Conservation (phyloP, 2,888 invertebrate species). For the Acrobasis repandana region DNA sequence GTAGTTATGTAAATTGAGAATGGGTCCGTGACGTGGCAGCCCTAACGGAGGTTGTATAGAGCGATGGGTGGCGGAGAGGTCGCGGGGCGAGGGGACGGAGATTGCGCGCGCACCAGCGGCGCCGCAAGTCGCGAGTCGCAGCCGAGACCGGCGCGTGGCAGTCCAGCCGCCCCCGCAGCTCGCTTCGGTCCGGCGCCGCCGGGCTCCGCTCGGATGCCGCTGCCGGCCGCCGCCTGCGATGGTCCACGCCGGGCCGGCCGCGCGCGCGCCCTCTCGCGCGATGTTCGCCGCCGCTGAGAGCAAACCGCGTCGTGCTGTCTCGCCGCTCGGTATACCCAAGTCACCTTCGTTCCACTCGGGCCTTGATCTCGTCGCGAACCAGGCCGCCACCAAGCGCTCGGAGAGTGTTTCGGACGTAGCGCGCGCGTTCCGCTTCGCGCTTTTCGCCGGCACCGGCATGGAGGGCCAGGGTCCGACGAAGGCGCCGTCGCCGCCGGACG, state of each 20-base stretch:
- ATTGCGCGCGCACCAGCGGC: slow-evolving; percentile 49
- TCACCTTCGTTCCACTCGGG: slow-evolving; percentile 95
- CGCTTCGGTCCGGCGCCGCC: slow-evolving; percentile 75
- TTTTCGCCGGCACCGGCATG: slow-evolving; percentile 65
- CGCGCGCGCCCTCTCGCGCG: slow-evolving; percentile 79
- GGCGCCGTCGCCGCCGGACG: slow-evolving; percentile 73
- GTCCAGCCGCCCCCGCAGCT: slow-evolving; percentile 76
- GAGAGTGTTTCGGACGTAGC: slow-evolving; percentile 77
- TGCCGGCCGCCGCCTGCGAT: slow-evolving; percentile 81
- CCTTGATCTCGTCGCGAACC: slow-evolving; percentile 89
- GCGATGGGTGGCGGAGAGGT: slow-evolving; percentile 37
- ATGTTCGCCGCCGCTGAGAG: slow-evolving; percentile 80
- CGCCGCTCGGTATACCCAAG: slow-evolving; percentile 90
- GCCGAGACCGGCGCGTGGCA: slow-evolving; percentile 56
- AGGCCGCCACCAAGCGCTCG: slow-evolving; percentile 72
- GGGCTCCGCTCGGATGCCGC: slow-evolving; percentile 80
- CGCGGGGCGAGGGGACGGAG: slow-evolving; percentile 35
- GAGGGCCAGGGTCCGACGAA: slow-evolving; percentile 66
- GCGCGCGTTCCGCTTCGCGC: slow-evolving; percentile 76
- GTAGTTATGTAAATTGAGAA: slow-evolving; percentile 42
- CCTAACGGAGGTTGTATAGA: slow-evolving; percentile 67
- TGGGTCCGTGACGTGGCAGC: slow-evolving; percentile 47
- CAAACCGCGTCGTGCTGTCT: slow-evolving; percentile 80
- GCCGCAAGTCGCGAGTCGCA: slow-evolving; percentile 36
- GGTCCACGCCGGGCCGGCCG: slow-evolving; percentile 82